Evolutionary conservation across 2,113 vertebrate genomes (phyloP).

Genomic region (Brachypteracias leptosomus): DNA sequence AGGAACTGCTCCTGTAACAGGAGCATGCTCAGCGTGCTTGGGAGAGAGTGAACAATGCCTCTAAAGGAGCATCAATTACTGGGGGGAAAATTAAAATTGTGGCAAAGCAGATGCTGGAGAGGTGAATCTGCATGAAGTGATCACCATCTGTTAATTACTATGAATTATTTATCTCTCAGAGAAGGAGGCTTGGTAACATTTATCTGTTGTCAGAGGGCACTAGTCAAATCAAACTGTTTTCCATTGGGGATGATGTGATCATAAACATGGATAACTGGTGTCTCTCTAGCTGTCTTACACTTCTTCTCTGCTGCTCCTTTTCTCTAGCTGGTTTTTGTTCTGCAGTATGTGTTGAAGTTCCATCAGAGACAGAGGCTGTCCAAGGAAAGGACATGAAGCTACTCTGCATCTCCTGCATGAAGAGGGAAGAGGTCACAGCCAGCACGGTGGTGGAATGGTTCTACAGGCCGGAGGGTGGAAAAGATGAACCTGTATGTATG

Average conservation of each 20-base stretch:
- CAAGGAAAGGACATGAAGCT: conserved; percentile 86
- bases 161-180: not conserved
- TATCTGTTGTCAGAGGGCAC: not conserved
- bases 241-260: not conserved
- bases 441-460: conserved; percentile 88
- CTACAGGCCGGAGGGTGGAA: conserved; percentile 73
- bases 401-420: conserved; percentile 93
- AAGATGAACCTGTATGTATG: conserved; percentile 79
- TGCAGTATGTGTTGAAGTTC: conserved; percentile 90
- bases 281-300: not conserved
- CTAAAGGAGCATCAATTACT: not conserved
- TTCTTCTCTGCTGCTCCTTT: not conserved
- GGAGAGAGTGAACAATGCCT: not conserved
- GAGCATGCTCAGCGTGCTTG: not conserved
- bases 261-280: not conserved
- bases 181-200: not conserved
- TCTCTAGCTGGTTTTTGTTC: conserved; percentile 78
- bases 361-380: conserved; percentile 87
- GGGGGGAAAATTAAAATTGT: not conserved
- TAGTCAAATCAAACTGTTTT: not conserved
- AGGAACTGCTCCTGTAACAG: not conserved
- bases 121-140: not conserved
- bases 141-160: conserved; percentile 10
- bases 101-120: conserved; percentile 8
- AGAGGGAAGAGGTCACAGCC: conserved; percentile 88